Evolutionary conservation across 2,113 vertebrate species (phyloP).

Genomic region (Macaca mulatta): DNA sequence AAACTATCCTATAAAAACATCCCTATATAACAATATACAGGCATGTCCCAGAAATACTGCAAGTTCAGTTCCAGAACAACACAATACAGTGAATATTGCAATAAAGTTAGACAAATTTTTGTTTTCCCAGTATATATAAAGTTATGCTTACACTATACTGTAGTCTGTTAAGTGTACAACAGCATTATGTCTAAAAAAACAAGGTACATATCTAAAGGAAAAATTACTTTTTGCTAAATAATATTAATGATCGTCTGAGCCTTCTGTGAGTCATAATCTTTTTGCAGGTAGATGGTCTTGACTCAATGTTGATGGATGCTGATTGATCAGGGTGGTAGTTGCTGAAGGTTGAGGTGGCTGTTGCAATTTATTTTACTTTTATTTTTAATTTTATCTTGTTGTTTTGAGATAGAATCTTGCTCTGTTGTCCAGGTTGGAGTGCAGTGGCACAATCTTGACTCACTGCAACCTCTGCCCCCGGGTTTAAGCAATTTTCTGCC

Average conservation of each 20-base stretch:
- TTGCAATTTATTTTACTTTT: not conserved
- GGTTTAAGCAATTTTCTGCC: no score
- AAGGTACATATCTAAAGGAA: not conserved
- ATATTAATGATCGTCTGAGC: not conserved
- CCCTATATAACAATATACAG: no score
- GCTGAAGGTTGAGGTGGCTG: not conserved
- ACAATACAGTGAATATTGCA: not conserved
- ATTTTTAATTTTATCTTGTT: no score
- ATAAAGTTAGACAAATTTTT: not conserved
- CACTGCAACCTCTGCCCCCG: no score
- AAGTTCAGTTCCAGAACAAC: not conserved
- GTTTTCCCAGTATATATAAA: not conserved
- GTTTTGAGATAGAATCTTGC: no score
- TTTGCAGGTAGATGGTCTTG: not conserved
- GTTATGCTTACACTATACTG: not conserved
- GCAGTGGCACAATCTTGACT: no score
- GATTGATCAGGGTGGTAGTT: not conserved
- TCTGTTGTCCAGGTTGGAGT: no score
- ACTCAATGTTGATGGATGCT: not conserved
- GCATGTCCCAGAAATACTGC: not conserved
- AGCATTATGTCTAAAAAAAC: not conserved
- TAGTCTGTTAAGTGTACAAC: not conserved
- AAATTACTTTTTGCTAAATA: not conserved
- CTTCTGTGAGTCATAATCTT: not conserved
- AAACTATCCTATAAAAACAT: not conserved